A percentile compares a stretch with the other conserved stretches of the same genome.
Evolutionary conservation across 1,140 invertebrate genomes (phyloP).

Genomic region (Rhyzopertha dominica): DNA sequence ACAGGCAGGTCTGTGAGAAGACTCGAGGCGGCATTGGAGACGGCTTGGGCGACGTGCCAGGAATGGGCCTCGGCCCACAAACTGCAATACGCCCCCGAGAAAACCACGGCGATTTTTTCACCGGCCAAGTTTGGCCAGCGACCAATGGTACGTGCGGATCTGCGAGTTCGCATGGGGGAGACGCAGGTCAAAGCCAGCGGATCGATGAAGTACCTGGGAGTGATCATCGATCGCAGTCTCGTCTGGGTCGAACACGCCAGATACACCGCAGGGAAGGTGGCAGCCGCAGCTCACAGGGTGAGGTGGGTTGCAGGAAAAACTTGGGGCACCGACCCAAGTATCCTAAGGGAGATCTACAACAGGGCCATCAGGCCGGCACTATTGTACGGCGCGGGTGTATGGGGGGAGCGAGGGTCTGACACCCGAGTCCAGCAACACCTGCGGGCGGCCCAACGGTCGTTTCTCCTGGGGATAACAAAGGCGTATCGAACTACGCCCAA

Average conservation of each 20-base stretch:
- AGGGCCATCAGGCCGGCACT: conserved; percentile 15
- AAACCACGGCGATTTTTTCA: conserved; percentile 22
- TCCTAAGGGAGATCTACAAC: conserved; percentile 17
- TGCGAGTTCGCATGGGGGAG: conserved; percentile 8
- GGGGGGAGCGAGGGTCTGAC: conserved; percentile 1
- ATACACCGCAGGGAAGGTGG: conserved; percentile 9
- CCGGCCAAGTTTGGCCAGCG: conserved; percentile 1
- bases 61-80: conserved; percentile 3
- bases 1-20: too few relatives aligned
- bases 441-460: conserved; percentile 7
- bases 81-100: conserved; percentile 19
- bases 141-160: too few relatives aligned
- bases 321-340: conserved; percentile 14
- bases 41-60: conserved; percentile 1
- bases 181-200: not conserved
- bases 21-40: conserved; percentile 13
- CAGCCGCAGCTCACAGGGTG: too few relatives aligned
- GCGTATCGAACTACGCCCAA: conserved; percentile 15
- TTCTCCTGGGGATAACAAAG: conserved; percentile 13
- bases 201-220: conserved; percentile 19
- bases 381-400: conserved; percentile 12
- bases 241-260: conserved; percentile 17
- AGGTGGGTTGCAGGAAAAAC: conserved; percentile 13
- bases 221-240: conserved; percentile 17
- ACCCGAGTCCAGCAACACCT: conserved; percentile 1